A percentile compares a stretch with the other conserved stretches of the same genome.
Conservation (phyloP, 2,113 vertebrate species). For the Oplegnathus fasciatus region DNA sequence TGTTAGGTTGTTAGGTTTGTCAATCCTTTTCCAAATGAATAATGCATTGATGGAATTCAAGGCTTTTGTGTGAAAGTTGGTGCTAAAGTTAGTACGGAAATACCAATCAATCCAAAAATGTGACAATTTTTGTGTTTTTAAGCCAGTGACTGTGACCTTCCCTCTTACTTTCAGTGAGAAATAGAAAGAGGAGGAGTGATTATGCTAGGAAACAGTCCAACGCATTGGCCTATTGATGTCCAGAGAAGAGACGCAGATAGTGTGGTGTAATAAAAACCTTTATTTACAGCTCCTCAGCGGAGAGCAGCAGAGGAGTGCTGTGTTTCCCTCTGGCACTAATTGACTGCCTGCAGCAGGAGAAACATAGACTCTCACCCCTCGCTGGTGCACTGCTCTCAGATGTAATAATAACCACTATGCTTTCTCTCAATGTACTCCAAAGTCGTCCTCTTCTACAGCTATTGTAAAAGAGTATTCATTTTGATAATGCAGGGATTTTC, state of each 20-base stretch:
- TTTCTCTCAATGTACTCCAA: constrained; percentile 68
- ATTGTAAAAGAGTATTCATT: constrained; percentile 63
- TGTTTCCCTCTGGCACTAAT: constrained; percentile 83
- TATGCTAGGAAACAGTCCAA: constrained; percentile 83
- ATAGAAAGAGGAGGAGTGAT: constrained; percentile 77
- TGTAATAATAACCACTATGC: constrained; percentile 77
- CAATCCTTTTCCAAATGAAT: constrained; percentile 40
- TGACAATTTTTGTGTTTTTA: constrained; percentile 51
- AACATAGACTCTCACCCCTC: constrained; percentile 75
- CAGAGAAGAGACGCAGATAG: constrained; percentile 79
- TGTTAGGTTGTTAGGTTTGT: constrained; percentile 42
- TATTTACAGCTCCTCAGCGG: constrained; percentile 85
- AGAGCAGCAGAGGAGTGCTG: constrained; percentile 80
- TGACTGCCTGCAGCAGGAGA: constrained; percentile 82
- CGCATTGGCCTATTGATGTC: constrained; percentile 84
- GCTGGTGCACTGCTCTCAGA: constrained; percentile 73
- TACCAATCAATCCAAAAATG: constrained; percentile 56
- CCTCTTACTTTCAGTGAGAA: constrained; percentile 79
- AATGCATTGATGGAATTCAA: constrained; percentile 38
- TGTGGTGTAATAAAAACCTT: constrained; percentile 84
- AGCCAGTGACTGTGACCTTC: constrained; percentile 70
- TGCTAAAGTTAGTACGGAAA: constrained; percentile 20
- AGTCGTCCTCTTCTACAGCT: constrained; percentile 56
- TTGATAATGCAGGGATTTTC: constrained; percentile 52
- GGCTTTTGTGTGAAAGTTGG: constrained; percentile 64